phyloP scores from a whole-genome alignment of 2,888 invertebrate genomes.

The Drosophila kuntzei region DNA sequence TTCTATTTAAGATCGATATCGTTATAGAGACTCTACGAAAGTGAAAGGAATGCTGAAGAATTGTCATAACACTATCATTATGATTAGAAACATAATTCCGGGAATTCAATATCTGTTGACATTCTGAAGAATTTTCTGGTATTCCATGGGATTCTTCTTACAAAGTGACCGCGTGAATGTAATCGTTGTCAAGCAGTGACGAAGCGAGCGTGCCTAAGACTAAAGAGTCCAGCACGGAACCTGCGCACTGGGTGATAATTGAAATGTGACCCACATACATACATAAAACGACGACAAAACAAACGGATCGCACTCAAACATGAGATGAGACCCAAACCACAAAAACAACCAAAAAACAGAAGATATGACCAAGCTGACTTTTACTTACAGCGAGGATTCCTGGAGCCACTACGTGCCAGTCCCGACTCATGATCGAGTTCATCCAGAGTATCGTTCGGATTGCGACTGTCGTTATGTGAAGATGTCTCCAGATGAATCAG shows the following conservation, averaged over 20 bases:
- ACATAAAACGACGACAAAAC: slow-evolving; percentile 44
- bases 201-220: slow-evolving; percentile 54
- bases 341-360: background rate
- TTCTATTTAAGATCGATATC: background rate
- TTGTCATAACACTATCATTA: background rate
- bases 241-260: slow-evolving; percentile 73
- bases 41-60: background rate
- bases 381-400: slow-evolving; percentile 73
- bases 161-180: background rate
- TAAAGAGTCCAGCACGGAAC: slow-evolving; percentile 67
- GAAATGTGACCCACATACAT: slow-evolving; percentile 73
- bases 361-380: background rate
- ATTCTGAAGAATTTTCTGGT: background rate
- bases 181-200: slow-evolving; percentile 38
- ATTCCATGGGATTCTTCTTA: background rate
- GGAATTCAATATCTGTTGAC: background rate
- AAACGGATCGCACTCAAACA: slow-evolving; percentile 49
- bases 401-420: slow-evolving; percentile 43
- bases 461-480: slow-evolving; percentile 15
- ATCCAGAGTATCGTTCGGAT: slow-evolving; percentile 24
- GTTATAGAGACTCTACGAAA: background rate
- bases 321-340: slow-evolving; percentile 6
- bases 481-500: slow-evolving; percentile 3
- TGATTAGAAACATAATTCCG: background rate
- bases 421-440: slow-evolving; percentile 6